Evolutionary conservation across 2,888 invertebrate genomes (phyloP), one percentile per base, ranked within the genome.

Genomic region (Metopia argyrocephala): DNA sequence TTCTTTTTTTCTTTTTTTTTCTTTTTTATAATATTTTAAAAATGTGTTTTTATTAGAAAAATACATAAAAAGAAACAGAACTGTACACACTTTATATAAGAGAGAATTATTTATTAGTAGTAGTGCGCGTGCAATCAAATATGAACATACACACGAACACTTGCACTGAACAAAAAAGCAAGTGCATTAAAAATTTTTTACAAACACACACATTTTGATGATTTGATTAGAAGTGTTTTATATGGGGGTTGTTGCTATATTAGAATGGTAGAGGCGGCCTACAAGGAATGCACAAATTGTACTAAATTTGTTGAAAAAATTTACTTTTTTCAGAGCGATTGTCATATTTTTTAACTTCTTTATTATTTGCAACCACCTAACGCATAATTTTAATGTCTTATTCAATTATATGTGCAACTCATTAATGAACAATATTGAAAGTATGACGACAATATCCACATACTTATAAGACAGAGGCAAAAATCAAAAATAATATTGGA

Each of bases 41-140:
- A 48, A 66, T 64, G 56, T 76, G 31, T 56, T 69, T 64, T 71
- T 66, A 62, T 79, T 70, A 76, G 62, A 70, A 65, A 64, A 46
- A 69, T 23, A 62, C 70, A 70, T 52, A 56, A 45, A 52, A 9
- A 5, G 31, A 54, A 61, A 50, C 62, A 73, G 57, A 71, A 66
- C 50, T 20, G 59, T 27, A 57, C 73, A 71, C 57, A 57, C 38
- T 25, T n/a, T 4, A 23, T 38, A 57, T 31, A 64, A 31, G 4
- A 31, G 15, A 2, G 12, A 3, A 12, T 4, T 12, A 15, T 68
- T 57, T 46, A 45, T 6, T 61, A 4, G 78, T 82, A 27, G 78
- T 78, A 73, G 78, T 82, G 78, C 78, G 82, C 78, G 82, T 82
- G 78, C 62, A 75, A 20, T 61, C 27, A 28, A 61, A 74, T 57